Base-by-base conservation (phyloP, 1,140 invertebrate genomes). In the Subanguina moxae region DNA sequence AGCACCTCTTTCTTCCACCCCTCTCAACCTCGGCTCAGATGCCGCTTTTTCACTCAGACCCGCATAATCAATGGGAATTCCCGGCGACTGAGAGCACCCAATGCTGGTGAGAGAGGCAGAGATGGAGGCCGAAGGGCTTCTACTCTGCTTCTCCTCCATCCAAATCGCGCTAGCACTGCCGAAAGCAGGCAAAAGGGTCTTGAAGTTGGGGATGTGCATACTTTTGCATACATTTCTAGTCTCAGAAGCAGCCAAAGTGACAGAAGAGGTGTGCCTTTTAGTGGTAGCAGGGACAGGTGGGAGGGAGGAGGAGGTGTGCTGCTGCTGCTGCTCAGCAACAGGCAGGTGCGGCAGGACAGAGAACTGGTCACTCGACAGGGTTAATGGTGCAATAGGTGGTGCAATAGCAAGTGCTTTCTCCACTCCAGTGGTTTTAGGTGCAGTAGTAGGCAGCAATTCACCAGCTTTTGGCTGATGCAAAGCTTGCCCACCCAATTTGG, bases 121-220 rank as follows among this genome's bases (percentile, higher is more conserved):
- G 32, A 38, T 38, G 3, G 32, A 38, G 32, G 32, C 32, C 3
- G 52, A 56, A 23, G 52, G 13, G 21, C 21, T 28, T 15, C 45
- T 15, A 13, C 28, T 28, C 21, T 3, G 52, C 3, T 28, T 45
- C 28, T 61, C 27, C 8, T 28, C n/a, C 46, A 71, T 46, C 70
- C 73, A 76, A 27, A 56, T 57, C 46, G 57, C 65, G 70, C 64
- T 52, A 48, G 70, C 65, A 38, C 25, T 46, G 32, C 70, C 70
- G 66, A 75, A 61, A 57, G 59, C 25, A 15, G 70, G 70, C 65
- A 71, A 67, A 56, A 71, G 71, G 30, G 70, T 75, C 48, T 68
- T 74, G 48, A 69, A 71, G 45, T 71, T 71, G 28, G 70, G 42
- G 38, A 71, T 52, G 57, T 74, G 71, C 74, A 71, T 77, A 65